Percentiles rank a stretch among this genome's conserved stretches.
These are phyloP conservation scores for Thalassaphorura encarpata DNA, from an alignment of 1,140 invertebrate genomes.

Conservation along the genomic window DNA sequence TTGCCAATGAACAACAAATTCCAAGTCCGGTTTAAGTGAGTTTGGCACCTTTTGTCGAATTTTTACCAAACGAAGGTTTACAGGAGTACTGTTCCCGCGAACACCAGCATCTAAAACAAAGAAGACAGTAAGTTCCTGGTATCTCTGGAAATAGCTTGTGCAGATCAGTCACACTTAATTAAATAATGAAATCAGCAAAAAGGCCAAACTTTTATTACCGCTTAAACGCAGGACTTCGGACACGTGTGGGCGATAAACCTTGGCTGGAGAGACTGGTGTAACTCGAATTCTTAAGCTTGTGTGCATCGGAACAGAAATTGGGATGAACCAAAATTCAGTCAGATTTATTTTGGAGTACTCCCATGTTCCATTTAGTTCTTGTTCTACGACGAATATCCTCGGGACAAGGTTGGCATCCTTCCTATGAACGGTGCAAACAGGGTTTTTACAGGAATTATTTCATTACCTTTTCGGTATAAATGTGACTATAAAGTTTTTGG, in stretches of 20 bases:
- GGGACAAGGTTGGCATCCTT: neutral
- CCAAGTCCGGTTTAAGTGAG: neutral
- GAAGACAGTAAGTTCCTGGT: too few species aligned
- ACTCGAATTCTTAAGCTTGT: neutral
- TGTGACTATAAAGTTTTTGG: neutral
- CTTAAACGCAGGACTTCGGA: neutral
- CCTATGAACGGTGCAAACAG: neutral
- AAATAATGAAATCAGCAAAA: neutral
- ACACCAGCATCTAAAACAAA: neutral
- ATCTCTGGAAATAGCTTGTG: too few species aligned
- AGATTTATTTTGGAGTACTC: too few species aligned
- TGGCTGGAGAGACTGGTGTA: neutral
- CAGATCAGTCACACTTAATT: neutral
- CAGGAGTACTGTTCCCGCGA: neutral
- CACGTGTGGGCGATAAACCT: neutral
- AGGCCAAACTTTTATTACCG: neutral
- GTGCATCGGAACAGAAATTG: neutral
- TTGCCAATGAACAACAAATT: slow-evolving; percentile 21
- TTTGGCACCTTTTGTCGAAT: neutral
- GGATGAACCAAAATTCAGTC: neutral
- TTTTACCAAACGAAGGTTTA: neutral
- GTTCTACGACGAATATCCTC: neutral
- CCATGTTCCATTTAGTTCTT: neutral
- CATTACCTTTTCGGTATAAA: neutral
- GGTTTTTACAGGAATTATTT: neutral